Conservation (phyloP, 2,113 vertebrate species). For the Megalops atlanticus region DNA sequence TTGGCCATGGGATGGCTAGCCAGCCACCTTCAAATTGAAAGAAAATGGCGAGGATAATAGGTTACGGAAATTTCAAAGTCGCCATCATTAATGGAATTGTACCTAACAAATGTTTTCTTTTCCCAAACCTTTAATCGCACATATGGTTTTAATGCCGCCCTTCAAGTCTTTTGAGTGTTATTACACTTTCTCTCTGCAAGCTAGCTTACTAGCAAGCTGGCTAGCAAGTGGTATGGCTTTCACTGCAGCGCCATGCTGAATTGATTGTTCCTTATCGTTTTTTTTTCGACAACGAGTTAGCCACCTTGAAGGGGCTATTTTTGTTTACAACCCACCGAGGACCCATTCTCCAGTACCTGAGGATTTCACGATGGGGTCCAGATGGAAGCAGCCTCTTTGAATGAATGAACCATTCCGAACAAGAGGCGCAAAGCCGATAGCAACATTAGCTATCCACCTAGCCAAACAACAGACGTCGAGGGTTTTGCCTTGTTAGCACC, state of each 20-base stretch:
- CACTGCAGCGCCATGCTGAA: slow-evolving; percentile 23
- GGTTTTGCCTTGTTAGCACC: not conserved
- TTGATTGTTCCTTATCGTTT: not conserved
- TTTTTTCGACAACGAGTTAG: not conserved
- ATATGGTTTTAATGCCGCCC: slow-evolving; percentile 43
- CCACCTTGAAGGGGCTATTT: not conserved
- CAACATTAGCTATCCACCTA: not conserved
- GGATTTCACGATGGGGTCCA: not conserved
- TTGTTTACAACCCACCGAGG: not conserved
- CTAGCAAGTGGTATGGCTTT: not conserved
- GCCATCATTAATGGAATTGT: slow-evolving; percentile 47
- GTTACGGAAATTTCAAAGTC: not conserved
- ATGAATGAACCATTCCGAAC: slow-evolving; percentile 4
- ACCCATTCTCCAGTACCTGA: not conserved
- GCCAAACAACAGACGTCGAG: not conserved
- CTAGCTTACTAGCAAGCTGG: not conserved
- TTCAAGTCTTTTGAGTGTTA: slow-evolving; percentile 47
- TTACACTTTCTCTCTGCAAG: not conserved
- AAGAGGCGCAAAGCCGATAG: not conserved
- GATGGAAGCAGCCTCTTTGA: not conserved
- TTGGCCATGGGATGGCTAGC: slow-evolving; percentile 50
- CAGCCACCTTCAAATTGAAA: slow-evolving; percentile 58
- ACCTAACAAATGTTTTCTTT: slow-evolving; percentile 62
- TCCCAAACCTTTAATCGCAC: slow-evolving; percentile 43
- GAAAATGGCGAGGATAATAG: slow-evolving; percentile 33